Evolutionary conservation across 1,140 invertebrate species (phyloP).

Genomic region (Limonius californicus): DNA sequence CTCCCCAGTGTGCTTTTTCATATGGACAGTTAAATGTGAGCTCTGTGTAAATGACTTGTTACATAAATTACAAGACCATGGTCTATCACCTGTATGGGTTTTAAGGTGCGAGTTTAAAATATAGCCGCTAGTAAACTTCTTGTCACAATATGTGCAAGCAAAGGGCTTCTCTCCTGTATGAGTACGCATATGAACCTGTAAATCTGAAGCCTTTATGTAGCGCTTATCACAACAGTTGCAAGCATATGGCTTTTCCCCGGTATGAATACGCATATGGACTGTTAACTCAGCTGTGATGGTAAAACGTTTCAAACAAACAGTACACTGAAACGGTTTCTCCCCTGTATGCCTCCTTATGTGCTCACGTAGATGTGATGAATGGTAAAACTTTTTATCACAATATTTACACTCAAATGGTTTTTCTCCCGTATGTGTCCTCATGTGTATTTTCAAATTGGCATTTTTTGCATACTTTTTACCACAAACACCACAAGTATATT

Average conservation of each 20-base stretch:
- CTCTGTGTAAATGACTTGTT: conserved; percentile 40
- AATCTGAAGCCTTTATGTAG: conserved; percentile 24
- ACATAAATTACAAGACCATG: conserved; percentile 55
- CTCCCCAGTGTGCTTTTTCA: conserved; percentile 47
- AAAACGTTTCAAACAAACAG: conserved; percentile 68
- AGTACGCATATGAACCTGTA: conserved; percentile 25
- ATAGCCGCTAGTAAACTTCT: conserved; percentile 38
- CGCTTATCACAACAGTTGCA: conserved; percentile 27
- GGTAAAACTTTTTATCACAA: conserved; percentile 64
- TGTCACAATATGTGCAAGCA: conserved; percentile 36
- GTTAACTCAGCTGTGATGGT: conserved; percentile 60
- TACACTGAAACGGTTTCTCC: conserved; percentile 44
- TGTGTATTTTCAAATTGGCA: conserved; percentile 46
- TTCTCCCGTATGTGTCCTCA: conserved; percentile 62
- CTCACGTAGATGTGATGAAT: conserved; percentile 27
- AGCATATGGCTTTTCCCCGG: conserved; percentile 63
- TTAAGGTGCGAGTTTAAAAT: conserved; percentile 52
- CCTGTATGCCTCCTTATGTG: conserved; percentile 40
- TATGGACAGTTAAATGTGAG: conserved; percentile 50
- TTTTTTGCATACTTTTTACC: conserved; percentile 31
- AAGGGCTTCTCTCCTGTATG: conserved; percentile 30
- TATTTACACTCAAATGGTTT: conserved; percentile 68
- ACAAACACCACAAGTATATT: conserved; percentile 24
- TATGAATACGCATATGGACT: conserved; percentile 59
- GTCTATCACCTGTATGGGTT: conserved; percentile 52